A percentile compares a stretch with the other conserved stretches of the same genome.
Evolutionary conservation across 2,797 vertebrate genomes (phyloP).

Genomic region (Anisognathus igniventris): DNA sequence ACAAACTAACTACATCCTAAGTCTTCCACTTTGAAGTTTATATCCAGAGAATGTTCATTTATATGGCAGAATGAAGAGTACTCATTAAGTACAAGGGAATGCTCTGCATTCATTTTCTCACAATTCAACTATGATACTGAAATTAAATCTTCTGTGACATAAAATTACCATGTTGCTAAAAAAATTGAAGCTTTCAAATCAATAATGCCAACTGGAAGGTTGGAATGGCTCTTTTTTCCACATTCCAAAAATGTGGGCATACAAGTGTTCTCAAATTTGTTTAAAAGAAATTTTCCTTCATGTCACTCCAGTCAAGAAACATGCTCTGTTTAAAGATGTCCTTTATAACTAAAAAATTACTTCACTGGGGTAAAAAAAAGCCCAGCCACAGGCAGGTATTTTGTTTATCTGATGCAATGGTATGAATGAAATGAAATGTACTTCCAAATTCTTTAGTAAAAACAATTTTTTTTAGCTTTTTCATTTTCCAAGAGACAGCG

Average conservation of each 20-base stretch:
- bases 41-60: background rate
- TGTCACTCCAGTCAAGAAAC: background rate
- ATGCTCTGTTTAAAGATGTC: background rate
- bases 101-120: background rate
- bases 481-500: background rate
- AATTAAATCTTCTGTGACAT: background rate
- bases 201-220: background rate
- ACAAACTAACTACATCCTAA: background rate
- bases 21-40: background rate
- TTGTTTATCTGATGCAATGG: background rate
- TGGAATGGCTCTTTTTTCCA: background rate
- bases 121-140: background rate
- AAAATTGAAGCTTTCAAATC: background rate
- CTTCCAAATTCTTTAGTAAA: background rate
- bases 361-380: fast-evolving
- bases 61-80: background rate
- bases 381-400: background rate
- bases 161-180: background rate
- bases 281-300: background rate
- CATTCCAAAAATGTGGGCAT: background rate
- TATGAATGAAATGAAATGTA: background rate
- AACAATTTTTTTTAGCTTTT: background rate
- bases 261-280: background rate
- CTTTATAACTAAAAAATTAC: background rate
- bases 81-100: background rate